phyloP scores from a whole-genome alignment of 2,113 vertebrate species.

The Mesembrinibis cayennensis region DNA sequence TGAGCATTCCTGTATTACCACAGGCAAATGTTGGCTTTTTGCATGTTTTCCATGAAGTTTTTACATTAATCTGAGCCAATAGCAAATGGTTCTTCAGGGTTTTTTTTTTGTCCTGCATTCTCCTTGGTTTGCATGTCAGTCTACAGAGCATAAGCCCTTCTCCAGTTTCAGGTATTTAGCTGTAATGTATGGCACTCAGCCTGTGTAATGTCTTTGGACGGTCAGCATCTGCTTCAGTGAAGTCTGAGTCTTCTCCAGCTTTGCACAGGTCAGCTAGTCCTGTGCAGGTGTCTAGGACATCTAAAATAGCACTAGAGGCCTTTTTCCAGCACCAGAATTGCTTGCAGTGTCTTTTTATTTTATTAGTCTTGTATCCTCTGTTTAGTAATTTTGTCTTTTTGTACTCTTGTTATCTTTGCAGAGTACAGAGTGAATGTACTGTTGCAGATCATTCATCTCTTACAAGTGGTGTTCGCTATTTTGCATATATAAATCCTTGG shows the following conservation, averaged over 20 bases:
- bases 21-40: background rate
- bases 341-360: background rate
- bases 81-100: background rate
- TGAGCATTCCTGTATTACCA: background rate
- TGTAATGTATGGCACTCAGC: background rate
- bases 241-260: background rate
- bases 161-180: background rate
- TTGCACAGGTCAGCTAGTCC: background rate
- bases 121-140: background rate
- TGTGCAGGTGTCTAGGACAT: background rate
- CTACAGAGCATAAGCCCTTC: background rate
- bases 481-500: background rate
- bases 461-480: background rate
- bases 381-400: background rate
- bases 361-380: background rate
- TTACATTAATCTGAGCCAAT: background rate
- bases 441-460: background rate
- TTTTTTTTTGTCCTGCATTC: background rate
- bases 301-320: background rate
- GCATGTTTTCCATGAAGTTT: background rate
- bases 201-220: background rate
- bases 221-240: background rate
- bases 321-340: background rate
- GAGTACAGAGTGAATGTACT: background rate
- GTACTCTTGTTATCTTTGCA: background rate